Evolutionary conservation across 2,888 invertebrate genomes (phyloP).

Genomic region (Ephialtes manifestator): DNA sequence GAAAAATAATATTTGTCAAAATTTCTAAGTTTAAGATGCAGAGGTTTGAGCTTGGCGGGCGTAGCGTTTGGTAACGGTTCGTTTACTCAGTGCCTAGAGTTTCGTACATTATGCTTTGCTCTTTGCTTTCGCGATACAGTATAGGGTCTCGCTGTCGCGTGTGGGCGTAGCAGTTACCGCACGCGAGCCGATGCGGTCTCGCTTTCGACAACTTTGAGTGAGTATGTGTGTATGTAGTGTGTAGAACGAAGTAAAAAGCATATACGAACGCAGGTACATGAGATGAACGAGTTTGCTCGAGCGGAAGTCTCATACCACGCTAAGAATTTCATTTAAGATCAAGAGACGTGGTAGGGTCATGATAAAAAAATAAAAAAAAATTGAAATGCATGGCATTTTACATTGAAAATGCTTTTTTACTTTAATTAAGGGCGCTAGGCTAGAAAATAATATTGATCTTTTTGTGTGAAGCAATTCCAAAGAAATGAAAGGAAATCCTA

Average conservation of each 20-base stretch:
- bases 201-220: background rate
- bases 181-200: background rate
- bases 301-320: conserved; percentile 23
- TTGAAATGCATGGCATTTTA: no score
- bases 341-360: no score
- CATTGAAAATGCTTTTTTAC: no score
- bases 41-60: background rate
- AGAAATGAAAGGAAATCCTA: no score
- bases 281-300: background rate
- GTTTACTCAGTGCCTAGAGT: conserved; percentile 20
- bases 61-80: conserved; percentile 3
- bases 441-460: no score
- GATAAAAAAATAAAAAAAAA: no score
- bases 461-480: no score
- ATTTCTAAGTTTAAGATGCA: background rate
- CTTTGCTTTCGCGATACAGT: conserved; percentile 8
- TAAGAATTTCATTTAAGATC: conserved; percentile 9
- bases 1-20: background rate
- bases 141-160: background rate
- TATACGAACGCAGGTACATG: background rate
- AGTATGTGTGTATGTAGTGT: background rate
- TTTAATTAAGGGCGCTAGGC: no score
- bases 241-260: background rate
- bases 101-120: conserved; percentile 17
- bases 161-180: conserved; percentile 7